Evolutionary conservation across 2,888 invertebrate genomes (phyloP), one percentile per base, ranked within the genome.

Genomic region (Antheraea assamensis): DNA sequence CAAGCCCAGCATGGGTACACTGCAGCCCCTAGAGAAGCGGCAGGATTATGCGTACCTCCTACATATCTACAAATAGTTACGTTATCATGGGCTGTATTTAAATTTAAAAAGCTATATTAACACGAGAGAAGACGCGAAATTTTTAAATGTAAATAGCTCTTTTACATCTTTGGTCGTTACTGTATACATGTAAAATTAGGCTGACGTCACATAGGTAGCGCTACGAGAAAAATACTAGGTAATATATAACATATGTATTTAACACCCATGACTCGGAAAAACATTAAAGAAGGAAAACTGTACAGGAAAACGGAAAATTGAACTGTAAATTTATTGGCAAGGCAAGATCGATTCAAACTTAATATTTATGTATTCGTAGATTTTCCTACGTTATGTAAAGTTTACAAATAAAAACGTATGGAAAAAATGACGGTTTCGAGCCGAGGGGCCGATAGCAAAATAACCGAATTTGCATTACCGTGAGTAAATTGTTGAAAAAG

Each of bases 391-490:
- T 13, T 13, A 61, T 17, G 15, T 61, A 27, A 27, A 61, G 2
- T 61, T 27, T 61, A 64, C 30, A 19, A 64, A 27, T 27, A 64
- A 64, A 64, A 27, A 30, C 19, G 27, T 17, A 64, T 30, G 21
- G 17, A 30, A 64, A 64, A 64, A 27, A 64, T 58, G 0, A 0
- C n/a, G 52, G 17, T 27, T 3, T 30, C 61, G 27, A 64, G 8
- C 21, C 15, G 30, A 15, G 61, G 1, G 3, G 61, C 27, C 3
- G 35, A 7, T 68, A n/a, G 31, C 68, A 35, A 68, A 64, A 68
- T 21, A 68, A 68, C 10, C 21, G 35, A 68, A 68, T 68, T 68
- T 68, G 68, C n/a, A 68, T 68, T 68, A n/a, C 78, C 4, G 52
- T n/a, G 35, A 35, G 21, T n/a, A 35, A 42, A 58, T 55, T 27